phyloP scores from a whole-genome alignment of 2,113 vertebrate genomes.

The Gymnocephalus cernua region DNA sequence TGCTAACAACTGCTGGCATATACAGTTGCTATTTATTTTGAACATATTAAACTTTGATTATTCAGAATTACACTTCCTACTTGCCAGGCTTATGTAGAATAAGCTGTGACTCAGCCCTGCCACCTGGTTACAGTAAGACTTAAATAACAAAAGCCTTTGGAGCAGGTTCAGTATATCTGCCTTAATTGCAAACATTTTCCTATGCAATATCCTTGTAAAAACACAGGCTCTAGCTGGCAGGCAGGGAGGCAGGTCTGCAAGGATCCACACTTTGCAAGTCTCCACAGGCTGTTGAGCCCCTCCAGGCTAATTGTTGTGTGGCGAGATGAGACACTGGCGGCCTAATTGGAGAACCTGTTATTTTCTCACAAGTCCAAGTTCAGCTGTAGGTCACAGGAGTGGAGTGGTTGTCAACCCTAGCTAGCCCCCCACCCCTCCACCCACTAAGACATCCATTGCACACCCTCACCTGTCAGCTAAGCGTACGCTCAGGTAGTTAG shows the following conservation, averaged over 20 bases:
- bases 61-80: background rate
- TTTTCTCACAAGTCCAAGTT: slow-evolving; percentile 83
- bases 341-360: slow-evolving; percentile 79
- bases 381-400: slow-evolving; percentile 74
- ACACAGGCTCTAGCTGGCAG: slow-evolving; percentile 47
- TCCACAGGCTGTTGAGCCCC: slow-evolving; percentile 65
- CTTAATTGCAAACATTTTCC: slow-evolving; percentile 66
- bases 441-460: slow-evolving; percentile 63
- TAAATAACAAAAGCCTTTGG: slow-evolving; percentile 23
- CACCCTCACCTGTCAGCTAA: slow-evolving; percentile 79
- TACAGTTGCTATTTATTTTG: slow-evolving; percentile 18
- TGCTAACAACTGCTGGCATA: background rate
- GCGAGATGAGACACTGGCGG: slow-evolving; percentile 67
- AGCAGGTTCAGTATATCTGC: slow-evolving; percentile 15
- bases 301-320: slow-evolving; percentile 80
- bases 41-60: slow-evolving; percentile 12
- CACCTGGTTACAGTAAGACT: slow-evolving; percentile 42
- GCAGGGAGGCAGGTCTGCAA: slow-evolving; percentile 40
- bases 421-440: slow-evolving; percentile 19
- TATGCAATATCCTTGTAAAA: slow-evolving; percentile 52
- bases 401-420: slow-evolving; percentile 59
- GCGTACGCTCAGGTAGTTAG: slow-evolving; percentile 66
- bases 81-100: slow-evolving; percentile 22
- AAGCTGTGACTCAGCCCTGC: slow-evolving; percentile 26
- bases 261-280: slow-evolving; percentile 60